Evolutionary conservation across 2,888 invertebrate genomes (phyloP).

Genomic region (Criorhina ranunculi): DNA sequence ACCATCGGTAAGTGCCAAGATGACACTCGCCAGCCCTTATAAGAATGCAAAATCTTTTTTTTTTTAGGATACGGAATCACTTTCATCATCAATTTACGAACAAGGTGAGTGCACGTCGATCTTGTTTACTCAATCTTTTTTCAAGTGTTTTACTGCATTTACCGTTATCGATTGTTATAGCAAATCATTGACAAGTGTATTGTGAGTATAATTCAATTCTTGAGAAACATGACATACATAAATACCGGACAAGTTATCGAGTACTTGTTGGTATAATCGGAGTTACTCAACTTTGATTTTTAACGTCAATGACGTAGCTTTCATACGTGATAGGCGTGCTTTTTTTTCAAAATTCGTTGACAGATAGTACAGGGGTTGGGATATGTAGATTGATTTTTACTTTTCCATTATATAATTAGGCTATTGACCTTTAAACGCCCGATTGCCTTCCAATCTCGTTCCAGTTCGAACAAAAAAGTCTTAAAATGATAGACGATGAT

Average conservation of each 20-base stretch:
- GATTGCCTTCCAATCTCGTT: too few relatives aligned
- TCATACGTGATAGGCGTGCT: background rate
- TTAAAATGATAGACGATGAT: too few relatives aligned
- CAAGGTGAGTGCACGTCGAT: constrained; percentile 66
- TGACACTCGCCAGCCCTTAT: background rate
- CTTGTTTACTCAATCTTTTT: background rate
- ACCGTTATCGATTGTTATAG: constrained; percentile 7
- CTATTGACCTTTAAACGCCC: too few relatives aligned
- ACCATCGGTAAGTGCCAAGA: constrained; percentile 23
- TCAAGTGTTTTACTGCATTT: constrained; percentile 9
- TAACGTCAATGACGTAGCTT: background rate
- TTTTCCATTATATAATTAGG: too few relatives aligned
- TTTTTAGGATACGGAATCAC: constrained; percentile 80
- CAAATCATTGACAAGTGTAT: constrained; percentile 10
- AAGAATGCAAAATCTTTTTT: constrained; percentile 40
- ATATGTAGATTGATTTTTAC: too few relatives aligned
- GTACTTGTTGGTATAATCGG: background rate
- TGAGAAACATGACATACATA: constrained; percentile 2
- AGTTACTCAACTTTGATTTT: background rate
- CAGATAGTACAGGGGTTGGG: too few relatives aligned
- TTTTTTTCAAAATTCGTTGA: background rate
- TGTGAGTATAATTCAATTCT: background rate
- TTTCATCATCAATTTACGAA: constrained; percentile 78
- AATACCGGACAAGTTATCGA: constrained; percentile 1
- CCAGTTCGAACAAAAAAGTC: too few relatives aligned